These are phyloP conservation scores for Perognathus longimembris DNA, from an alignment of 2,113 vertebrate genomes.

Conservation along the genomic window DNA sequence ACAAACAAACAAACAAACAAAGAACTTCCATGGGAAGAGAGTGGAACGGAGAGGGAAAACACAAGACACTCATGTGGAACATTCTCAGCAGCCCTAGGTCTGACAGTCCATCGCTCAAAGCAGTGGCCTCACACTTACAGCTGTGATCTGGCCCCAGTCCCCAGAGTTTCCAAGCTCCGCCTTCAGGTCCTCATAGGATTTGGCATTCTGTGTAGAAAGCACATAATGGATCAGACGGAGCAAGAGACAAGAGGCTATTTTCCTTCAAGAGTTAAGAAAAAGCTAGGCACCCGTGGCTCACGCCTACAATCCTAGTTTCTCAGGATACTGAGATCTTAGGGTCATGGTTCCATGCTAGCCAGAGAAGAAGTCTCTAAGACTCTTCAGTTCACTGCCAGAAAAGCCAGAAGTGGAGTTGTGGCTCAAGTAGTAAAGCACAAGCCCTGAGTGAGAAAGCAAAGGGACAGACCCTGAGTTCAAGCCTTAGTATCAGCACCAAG, in stretches of 20 bases:
- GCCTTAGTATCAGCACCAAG: too few species aligned
- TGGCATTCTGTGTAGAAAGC: conserved; percentile 84
- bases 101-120: neutral
- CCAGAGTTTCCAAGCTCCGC: conserved; percentile 85
- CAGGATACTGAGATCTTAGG: too few species aligned
- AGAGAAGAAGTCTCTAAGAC: too few species aligned
- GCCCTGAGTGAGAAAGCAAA: too few species aligned
- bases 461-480: too few species aligned
- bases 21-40: neutral
- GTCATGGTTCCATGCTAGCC: too few species aligned
- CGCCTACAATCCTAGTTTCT: too few species aligned
- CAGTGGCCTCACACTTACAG: conserved; percentile 57
- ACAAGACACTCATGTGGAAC: neutral
- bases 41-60: neutral
- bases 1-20: neutral
- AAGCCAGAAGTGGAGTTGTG: too few species aligned
- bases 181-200: conserved; percentile 89
- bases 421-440: too few species aligned
- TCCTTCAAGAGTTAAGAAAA: conserved; percentile 13
- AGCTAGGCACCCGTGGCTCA: too few species aligned
- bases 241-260: neutral
- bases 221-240: conserved; percentile 16
- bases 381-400: too few species aligned
- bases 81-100: neutral
- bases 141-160: conserved; percentile 75